Evolutionary conservation across 2,888 invertebrate species (phyloP).

Genomic region (Zelleria hepariella): DNA sequence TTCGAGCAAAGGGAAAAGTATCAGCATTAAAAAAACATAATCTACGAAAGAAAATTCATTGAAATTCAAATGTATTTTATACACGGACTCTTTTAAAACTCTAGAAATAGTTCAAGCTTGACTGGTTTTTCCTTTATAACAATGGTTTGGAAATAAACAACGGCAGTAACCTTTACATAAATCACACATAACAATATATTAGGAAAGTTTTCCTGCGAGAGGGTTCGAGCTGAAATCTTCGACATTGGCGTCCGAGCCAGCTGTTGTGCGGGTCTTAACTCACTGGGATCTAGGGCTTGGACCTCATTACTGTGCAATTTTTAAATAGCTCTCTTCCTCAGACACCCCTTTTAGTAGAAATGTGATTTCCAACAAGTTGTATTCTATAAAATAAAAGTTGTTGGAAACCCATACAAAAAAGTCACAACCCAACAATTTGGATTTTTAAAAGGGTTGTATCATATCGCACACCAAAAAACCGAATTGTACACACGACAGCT

Average conservation of each 20-base stretch:
- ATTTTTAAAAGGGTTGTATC: too few relatives aligned
- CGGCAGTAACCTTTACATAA: conserved; percentile 15
- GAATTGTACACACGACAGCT: too few relatives aligned
- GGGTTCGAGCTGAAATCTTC: conserved; percentile 2
- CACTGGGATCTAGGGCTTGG: neutral
- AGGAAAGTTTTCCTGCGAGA: conserved; percentile 14
- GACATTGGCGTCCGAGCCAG: conserved; percentile 2
- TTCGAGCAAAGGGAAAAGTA: too few relatives aligned
- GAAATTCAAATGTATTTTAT: too few relatives aligned
- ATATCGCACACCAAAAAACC: too few relatives aligned
- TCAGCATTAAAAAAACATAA: too few relatives aligned
- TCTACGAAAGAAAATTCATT: too few relatives aligned
- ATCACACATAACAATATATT: conserved; percentile 20
- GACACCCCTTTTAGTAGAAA: too few relatives aligned
- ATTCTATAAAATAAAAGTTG: neutral
- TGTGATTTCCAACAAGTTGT: too few relatives aligned
- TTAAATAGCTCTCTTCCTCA: too few relatives aligned
- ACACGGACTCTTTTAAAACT: neutral
- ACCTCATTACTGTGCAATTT: neutral
- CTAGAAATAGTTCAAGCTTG: neutral
- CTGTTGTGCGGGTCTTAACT: neutral
- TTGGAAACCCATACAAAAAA: too few relatives aligned
- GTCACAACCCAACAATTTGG: too few relatives aligned
- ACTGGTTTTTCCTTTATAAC: neutral
- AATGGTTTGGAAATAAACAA: conserved; percentile 5